Percentiles rank a stretch among this genome's conserved stretches.
These are phyloP conservation scores for Chloroceryle aenea DNA, from an alignment of 2,113 vertebrate species.

Conservation along the genomic window DNA sequence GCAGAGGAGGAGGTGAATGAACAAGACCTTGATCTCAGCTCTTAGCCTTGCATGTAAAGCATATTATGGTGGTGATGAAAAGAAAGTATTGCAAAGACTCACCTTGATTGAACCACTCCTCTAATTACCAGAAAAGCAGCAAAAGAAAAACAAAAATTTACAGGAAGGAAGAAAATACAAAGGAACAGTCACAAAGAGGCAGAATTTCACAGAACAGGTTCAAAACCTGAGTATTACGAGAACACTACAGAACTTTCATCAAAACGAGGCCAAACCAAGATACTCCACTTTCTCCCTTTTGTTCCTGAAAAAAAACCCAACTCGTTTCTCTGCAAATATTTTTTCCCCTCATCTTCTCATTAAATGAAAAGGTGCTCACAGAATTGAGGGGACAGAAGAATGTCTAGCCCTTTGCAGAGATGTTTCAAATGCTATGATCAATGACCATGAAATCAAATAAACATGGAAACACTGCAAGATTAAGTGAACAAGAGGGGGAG, in stretches of 20 bases:
- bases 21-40: neutral
- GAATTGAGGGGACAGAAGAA: neutral
- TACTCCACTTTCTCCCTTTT: neutral
- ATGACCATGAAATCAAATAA: constrained; percentile 31
- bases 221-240: neutral
- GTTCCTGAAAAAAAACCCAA: neutral
- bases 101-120: constrained; percentile 99
- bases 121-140: constrained; percentile 91
- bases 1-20: neutral
- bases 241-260: neutral
- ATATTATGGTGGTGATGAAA: constrained; percentile 23
- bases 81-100: constrained; percentile 78
- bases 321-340: neutral
- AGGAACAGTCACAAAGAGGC: constrained; percentile 80
- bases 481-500: neutral
- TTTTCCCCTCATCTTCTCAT: neutral
- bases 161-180: constrained; percentile 78
- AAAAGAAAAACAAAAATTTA: constrained; percentile 80
- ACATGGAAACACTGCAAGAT: neutral
- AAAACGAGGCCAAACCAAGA: neutral
- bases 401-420: neutral
- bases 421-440: constrained; percentile 26
- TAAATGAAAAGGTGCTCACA: neutral
- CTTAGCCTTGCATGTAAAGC: neutral
- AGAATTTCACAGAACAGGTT: constrained; percentile 52